Base-by-base conservation (phyloP, 2,113 vertebrate genomes). In the Oryzias woworae region DNA sequence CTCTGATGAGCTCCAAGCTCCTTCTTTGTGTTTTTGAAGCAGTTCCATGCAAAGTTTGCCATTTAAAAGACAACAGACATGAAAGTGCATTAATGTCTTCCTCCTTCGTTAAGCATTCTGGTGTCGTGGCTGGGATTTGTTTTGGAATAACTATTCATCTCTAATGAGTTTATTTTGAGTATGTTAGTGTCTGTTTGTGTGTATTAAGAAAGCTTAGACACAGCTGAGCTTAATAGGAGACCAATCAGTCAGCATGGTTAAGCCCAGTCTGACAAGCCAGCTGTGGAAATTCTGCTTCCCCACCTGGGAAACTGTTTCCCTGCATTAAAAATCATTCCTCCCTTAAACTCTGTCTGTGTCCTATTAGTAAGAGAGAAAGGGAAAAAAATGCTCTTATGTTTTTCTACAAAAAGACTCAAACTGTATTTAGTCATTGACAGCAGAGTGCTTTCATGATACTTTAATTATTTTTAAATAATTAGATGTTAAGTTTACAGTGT, bases 231-330 rank as follows among this genome's bases (percentile, higher is more conserved):
- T 67, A 83, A 65, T 59, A 55, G 84, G 75, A 61, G 61, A 44
- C 36, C 5, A 62, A 84, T 87, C 86, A 85, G 79, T 82, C 66
- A 60, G 41, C 17, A 54, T 42, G 53, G 69, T 68, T 69, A 41
- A 70, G 80, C 80, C 73, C 65, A 54, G 62, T 72, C 67, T 83
- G 84, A 81, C 75, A 76, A 63, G 28, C 57, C 56, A 67, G 46
- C 62, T 48, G 69, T 58, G 59, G 77, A 73, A 66, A 71, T 77
- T 63, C 53, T 2, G 7, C 48, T 55, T 49, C 1, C 12, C 12
- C 74, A 75, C 53, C 53, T 52, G 36, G 53, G 26, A 70, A 69
- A 75, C 53, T 46, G 26, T 56, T 42, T 59, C 62, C 51, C 45
- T 22, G 43, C 14, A 7, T 62, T 51, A 55, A 15, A 54, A 24